A percentile compares a stretch with the other conserved stretches of the same genome.
These are phyloP conservation scores for Metopolophium dirhodum DNA, from an alignment of 1,140 invertebrate species.

Conservation along the genomic window DNA sequence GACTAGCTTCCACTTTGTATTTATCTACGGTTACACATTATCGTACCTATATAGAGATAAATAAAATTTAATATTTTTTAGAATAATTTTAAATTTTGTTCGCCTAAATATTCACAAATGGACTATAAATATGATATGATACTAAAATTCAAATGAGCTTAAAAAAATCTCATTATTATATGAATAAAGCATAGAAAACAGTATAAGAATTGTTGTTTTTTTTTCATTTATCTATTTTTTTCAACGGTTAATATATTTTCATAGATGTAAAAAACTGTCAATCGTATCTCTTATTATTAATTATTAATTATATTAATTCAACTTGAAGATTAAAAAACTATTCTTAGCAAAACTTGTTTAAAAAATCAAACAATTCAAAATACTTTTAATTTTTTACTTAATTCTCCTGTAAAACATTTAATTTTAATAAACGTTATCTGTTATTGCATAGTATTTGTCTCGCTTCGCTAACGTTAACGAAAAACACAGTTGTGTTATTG, in stretches of 20 bases:
- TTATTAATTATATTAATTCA: not conserved
- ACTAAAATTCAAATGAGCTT: not conserved
- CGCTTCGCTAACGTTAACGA: not conserved
- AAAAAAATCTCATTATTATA: not conserved
- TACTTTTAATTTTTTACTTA: too few relatives aligned
- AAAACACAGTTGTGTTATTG: not conserved
- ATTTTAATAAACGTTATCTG: not conserved
- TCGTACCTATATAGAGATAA: not conserved
- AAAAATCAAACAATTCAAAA: not conserved
- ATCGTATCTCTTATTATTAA: not conserved
- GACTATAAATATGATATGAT: not conserved
- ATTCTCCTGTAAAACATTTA: not conserved
- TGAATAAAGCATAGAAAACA: not conserved
- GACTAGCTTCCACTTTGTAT: too few relatives aligned
- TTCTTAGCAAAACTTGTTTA: not conserved
- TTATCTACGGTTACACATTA: too few relatives aligned
- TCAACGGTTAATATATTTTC: not conserved
- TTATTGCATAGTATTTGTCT: not conserved
- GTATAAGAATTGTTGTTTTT: not conserved
- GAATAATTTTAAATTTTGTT: not conserved
- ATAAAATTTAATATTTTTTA: not conserved
- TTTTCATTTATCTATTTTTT: not conserved
- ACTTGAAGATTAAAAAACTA: not conserved
- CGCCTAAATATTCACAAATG: not conserved
- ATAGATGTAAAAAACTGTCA: not conserved